phyloP scores from a whole-genome alignment of 2,888 invertebrate genomes.

The Eretmocerus hayati region DNA sequence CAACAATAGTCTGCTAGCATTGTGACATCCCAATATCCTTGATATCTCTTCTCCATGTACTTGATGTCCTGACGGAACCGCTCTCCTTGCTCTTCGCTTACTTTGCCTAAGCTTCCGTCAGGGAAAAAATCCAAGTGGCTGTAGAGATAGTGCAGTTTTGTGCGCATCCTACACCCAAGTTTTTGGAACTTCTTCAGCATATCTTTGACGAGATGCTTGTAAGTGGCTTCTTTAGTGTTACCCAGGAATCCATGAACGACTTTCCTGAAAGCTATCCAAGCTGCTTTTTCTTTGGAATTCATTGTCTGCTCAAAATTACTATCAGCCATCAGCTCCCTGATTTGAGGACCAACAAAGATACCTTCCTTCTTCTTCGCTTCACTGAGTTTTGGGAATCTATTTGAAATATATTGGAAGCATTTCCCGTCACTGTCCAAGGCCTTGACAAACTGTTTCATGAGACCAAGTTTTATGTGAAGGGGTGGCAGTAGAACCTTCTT shows the following conservation, averaged over 20 bases:
- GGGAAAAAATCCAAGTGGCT: not conserved
- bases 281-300: too few relatives aligned
- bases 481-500: too few relatives aligned
- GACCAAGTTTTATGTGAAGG: too few relatives aligned
- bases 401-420: too few relatives aligned
- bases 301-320: conserved; percentile 7
- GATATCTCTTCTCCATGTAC: not conserved
- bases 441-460: too few relatives aligned
- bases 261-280: not conserved
- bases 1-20: not conserved
- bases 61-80: not conserved
- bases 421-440: too few relatives aligned
- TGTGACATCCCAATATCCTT: not conserved
- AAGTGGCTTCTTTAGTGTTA: not conserved
- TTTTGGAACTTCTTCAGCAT: not conserved
- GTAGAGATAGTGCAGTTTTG: not conserved
- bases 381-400: conserved; percentile 20
- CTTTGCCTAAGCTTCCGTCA: not conserved
- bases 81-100: not conserved
- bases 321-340: conserved; percentile 5
- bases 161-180: not conserved
- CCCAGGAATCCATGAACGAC: not conserved
- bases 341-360: conserved; percentile 18
- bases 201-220: not conserved
- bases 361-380: conserved; percentile 25